A percentile compares a stretch with the other conserved stretches of the same genome.
phyloP scores from a whole-genome alignment of 2,113 vertebrate species.

The Balaeniceps rex region DNA sequence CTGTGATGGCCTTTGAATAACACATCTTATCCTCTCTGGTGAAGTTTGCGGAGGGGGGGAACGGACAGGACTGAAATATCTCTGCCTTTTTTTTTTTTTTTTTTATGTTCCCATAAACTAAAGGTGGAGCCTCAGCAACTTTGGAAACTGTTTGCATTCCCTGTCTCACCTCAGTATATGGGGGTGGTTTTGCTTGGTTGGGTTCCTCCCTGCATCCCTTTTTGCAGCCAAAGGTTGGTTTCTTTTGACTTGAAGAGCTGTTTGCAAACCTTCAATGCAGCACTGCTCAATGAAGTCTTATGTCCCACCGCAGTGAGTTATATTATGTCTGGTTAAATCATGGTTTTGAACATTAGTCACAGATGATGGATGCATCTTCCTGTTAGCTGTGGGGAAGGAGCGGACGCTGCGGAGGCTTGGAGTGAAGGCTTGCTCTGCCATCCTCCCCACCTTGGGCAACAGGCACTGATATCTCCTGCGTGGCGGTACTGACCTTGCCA shows the following conservation, averaged over 20 bases:
- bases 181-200: not conserved
- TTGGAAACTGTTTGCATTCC: not conserved
- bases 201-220: not conserved
- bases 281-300: not conserved
- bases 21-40: not conserved
- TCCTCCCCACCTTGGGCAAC: not conserved
- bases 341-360: not conserved
- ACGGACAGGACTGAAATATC: not conserved
- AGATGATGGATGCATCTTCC: not conserved
- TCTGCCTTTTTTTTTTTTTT: not conserved
- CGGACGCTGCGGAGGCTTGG: not conserved
- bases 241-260: not conserved
- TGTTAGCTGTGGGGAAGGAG: not conserved
- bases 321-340: not conserved
- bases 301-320: not conserved
- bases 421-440: not conserved
- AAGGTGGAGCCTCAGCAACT: not conserved
- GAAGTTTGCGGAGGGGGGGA: not conserved
- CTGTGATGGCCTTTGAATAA: not conserved
- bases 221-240: not conserved
- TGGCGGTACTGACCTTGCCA: not conserved
- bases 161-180: not conserved
- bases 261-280: not conserved
- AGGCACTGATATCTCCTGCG: not conserved
- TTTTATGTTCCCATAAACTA: not conserved